These are phyloP conservation scores for Siniperca obscura DNA, from an alignment of 2,797 vertebrate species.

Conservation along the genomic window DNA sequence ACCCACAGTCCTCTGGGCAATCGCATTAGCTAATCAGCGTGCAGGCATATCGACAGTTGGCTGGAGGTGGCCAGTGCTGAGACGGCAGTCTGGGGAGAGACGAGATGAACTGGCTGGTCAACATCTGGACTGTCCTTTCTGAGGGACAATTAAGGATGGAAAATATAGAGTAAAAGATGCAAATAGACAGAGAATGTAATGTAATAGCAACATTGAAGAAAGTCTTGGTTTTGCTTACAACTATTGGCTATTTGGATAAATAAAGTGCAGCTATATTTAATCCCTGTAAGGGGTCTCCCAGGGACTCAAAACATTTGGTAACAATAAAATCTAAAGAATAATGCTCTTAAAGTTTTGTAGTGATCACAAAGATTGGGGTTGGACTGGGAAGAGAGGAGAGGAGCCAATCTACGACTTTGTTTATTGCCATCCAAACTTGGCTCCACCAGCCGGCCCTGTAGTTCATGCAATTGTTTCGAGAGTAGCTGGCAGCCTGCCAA, in stretches of 20 bases:
- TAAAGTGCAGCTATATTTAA: conserved; percentile 31
- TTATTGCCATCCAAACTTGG: conserved; percentile 85
- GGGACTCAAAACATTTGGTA: conserved; percentile 32
- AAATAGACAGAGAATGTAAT: not conserved
- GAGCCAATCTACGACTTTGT: conserved; percentile 80
- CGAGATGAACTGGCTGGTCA: conserved; percentile 40
- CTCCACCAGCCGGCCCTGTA: conserved; percentile 69
- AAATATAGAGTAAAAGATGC: conserved; percentile 8
- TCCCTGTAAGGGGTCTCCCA: conserved; percentile 19
- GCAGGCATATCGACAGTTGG: conserved; percentile 51
- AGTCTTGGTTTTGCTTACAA: not conserved
- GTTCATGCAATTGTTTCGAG: conserved; percentile 82
- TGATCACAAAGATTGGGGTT: conserved; percentile 31
- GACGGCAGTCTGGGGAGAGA: conserved; percentile 53
- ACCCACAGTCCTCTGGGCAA: conserved; percentile 74
- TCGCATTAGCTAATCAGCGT: conserved; percentile 55
- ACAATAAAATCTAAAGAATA: conserved; percentile 34
- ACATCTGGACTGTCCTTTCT: conserved; percentile 42
- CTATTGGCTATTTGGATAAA: conserved; percentile 33
- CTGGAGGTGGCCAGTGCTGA: conserved; percentile 46
- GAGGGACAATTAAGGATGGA: conserved; percentile 29
- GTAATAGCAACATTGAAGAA: conserved; percentile 4
- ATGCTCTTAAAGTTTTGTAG: conserved; percentile 26
- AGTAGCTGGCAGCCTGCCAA: conserved; percentile 76
- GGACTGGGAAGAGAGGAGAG: conserved; percentile 36